Base-by-base conservation (phyloP, 1,140 invertebrate genomes). In the Bombus haemorrhoidalis region DNA sequence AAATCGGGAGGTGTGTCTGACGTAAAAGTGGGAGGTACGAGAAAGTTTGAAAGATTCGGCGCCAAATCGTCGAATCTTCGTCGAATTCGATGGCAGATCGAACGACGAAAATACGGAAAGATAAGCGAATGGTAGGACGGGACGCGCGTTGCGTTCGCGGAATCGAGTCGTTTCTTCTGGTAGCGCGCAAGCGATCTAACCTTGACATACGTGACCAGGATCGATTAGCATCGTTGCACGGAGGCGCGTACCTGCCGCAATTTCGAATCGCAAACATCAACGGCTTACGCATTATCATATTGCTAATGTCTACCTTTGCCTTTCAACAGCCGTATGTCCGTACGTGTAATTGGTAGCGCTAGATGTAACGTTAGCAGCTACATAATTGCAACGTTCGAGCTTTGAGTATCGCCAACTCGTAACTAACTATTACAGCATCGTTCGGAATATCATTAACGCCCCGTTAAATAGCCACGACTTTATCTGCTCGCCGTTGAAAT, bases 161-260 rank as follows among this genome's bases (percentile, higher is more conserved):
- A 53, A 53, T 53, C 47, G 1, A 2, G 47, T 2, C 18, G 47
- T 53, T 53, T 53, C 47, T 53, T 53, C 47, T 53, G 47, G 47
- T 53, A 53, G 15, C 18, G 18, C 47, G 47, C 47, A 0, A 53
- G 18, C 74, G 22, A 85, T 81, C 77, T 73, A 78, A 87, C 87
- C 87, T 89, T 89, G 82, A 72, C 87, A 37, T 78, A 81, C 78
- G 86, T 43, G 77, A 66, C 57, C 86, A 43, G 87, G 81, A 76
- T 82, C 53, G 75, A 77, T 62, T 18, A 28, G 53, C 12, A 53
- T 53, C 41, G n/a, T 53, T 0, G 47, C 18, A 53, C 47, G 15
- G 47, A 53, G n/a, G 8, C 18, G 74, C 59, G 57, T 75, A 80
- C 75, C 57, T 75, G 74, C 47, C 59, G 87, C 64, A 82, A 83